Evolutionary conservation across 2,888 invertebrate genomes (phyloP).

Genomic region (Catocala nupta): DNA sequence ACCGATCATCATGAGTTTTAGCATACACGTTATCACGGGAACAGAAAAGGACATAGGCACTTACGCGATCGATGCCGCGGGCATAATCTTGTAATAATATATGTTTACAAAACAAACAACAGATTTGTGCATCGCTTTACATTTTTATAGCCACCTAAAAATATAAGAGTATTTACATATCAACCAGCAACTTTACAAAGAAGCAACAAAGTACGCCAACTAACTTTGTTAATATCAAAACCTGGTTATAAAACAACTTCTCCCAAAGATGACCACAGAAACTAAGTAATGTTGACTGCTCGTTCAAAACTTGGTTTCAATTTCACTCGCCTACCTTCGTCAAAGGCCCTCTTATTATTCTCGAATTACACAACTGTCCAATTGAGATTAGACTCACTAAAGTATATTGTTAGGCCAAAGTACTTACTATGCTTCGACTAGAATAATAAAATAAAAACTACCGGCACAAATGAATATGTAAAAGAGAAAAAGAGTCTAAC

Average conservation of each 20-base stretch:
- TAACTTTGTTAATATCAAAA: conserved; percentile 41
- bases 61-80: too few species aligned
- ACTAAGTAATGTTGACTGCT: conserved; percentile 45
- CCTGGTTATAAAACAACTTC: conserved; percentile 46
- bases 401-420: conserved; percentile 19
- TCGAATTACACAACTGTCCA: conserved; percentile 45
- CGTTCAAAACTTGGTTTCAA: conserved; percentile 47
- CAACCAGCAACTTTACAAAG: neutral
- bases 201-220: conserved; percentile 22
- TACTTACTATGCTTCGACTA: neutral
- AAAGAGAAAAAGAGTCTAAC: conserved; percentile 16
- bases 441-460: neutral
- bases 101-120: too few species aligned
- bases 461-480: neutral
- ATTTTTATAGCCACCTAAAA: too few species aligned
- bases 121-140: too few species aligned
- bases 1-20: too few species aligned
- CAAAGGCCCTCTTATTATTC: conserved; percentile 52
- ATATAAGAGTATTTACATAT: too few species aligned
- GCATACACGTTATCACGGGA: too few species aligned
- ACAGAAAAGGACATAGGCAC: too few species aligned
- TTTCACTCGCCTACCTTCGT: conserved; percentile 48
- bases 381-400: conserved; percentile 39
- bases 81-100: too few species aligned
- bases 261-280: conserved; percentile 48